Evolutionary conservation across 2,888 invertebrate species (phyloP).

Genomic region (Agrilus cyanescens): DNA sequence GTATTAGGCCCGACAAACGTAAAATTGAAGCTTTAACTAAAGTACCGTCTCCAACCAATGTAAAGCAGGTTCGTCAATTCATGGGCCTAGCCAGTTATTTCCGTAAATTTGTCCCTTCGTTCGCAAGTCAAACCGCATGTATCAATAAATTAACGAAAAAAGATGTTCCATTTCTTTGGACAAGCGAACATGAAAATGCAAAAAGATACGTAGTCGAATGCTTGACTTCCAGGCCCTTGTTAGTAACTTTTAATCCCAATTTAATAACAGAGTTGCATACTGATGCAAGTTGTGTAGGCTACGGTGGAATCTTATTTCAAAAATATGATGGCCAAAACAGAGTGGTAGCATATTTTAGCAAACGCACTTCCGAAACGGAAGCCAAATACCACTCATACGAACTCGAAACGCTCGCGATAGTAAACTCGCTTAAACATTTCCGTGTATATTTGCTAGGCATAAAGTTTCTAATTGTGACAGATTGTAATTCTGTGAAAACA

Average conservation of each 20-base stretch:
- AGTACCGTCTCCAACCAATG: constrained; percentile 13
- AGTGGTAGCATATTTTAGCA: constrained; percentile 21
- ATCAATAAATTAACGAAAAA: constrained; percentile 12
- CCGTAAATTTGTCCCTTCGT: constrained; percentile 16
- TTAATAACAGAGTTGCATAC: constrained; percentile 19
- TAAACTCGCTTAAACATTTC: constrained; percentile 20
- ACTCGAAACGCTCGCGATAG: constrained; percentile 24
- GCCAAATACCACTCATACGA: constrained; percentile 23
- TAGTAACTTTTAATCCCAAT: constrained; percentile 19
- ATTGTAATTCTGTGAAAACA: constrained; percentile 24
- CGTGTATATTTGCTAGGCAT: constrained; percentile 19
- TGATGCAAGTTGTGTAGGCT: constrained; percentile 19
- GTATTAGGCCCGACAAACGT: constrained; percentile 11
- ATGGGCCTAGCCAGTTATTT: constrained; percentile 19
- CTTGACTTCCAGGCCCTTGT: constrained; percentile 15
- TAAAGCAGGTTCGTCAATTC: constrained; percentile 15
- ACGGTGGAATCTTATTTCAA: constrained; percentile 22
- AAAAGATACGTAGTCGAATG: constrained; percentile 12
- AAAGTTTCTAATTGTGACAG: constrained; percentile 21
- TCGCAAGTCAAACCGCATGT: constrained; percentile 13
- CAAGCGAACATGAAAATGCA: constrained; percentile 13
- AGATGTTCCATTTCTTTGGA: constrained; percentile 12
- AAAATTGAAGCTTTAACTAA: constrained; percentile 14
- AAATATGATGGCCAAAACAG: constrained; percentile 11
- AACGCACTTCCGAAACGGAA: constrained; percentile 18